phyloP scores from a whole-genome alignment of 1,140 invertebrate species.

The Achroia grisella region DNA sequence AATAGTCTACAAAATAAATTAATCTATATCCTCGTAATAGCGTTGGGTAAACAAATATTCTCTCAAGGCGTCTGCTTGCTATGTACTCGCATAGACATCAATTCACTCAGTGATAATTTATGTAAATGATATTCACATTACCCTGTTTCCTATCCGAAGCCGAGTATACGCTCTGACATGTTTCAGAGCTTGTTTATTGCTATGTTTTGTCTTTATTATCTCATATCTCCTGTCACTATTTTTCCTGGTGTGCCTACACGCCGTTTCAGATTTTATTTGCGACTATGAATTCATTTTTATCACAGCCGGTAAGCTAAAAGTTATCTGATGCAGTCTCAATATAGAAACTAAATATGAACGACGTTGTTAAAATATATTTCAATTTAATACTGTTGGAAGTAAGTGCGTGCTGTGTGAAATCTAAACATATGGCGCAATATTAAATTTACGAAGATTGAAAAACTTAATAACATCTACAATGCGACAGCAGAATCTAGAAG shows the following conservation, averaged over 20 bases:
- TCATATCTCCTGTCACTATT: slow-evolving; percentile 40
- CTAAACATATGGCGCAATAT: slow-evolving; percentile 8
- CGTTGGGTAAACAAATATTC: slow-evolving; percentile 41
- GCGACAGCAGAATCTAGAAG: slow-evolving; percentile 24
- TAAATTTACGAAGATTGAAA: slow-evolving; percentile 30
- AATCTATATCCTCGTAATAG: too few species aligned
- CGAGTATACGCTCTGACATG: slow-evolving; percentile 35
- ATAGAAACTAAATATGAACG: slow-evolving; percentile 8
- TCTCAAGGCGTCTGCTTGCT: slow-evolving; percentile 18
- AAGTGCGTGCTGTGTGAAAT: slow-evolving; percentile 2
- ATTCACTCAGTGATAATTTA: slow-evolving; percentile 60
- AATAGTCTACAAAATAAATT: too few species aligned
- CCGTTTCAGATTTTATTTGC: slow-evolving; percentile 28
- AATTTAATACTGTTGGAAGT: slow-evolving; percentile 1
- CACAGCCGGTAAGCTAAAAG: slow-evolving; percentile 21
- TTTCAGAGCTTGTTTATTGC: slow-evolving; percentile 52
- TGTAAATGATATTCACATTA: slow-evolving; percentile 69
- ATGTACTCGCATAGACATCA: slow-evolving; percentile 24
- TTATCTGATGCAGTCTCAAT: slow-evolving; percentile 17
- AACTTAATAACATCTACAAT: slow-evolving; percentile 38
- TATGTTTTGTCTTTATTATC: slow-evolving; percentile 57
- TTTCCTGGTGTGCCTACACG: slow-evolving; percentile 14
- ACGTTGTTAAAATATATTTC: slow-evolving; percentile 22
- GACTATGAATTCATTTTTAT: slow-evolving; percentile 25
- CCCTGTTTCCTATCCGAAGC: slow-evolving; percentile 46